These are phyloP conservation scores for Cylloceria caligata DNA, from an alignment of 2,888 invertebrate genomes.

Conservation along the genomic window DNA sequence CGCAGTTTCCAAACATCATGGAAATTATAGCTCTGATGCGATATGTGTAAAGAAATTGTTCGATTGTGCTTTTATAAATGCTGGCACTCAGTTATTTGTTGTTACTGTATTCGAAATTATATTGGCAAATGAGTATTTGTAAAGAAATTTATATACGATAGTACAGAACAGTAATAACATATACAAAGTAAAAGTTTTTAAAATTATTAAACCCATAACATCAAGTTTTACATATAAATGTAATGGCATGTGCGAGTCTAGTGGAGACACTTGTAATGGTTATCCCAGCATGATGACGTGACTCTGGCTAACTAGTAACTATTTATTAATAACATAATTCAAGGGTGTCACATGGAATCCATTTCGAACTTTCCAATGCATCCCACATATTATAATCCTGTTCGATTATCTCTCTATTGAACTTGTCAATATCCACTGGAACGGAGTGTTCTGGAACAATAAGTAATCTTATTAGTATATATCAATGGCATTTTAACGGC, in stretches of 20 bases:
- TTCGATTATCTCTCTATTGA: conserved; percentile 91
- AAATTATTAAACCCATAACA: not conserved
- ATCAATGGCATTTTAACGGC: not conserved
- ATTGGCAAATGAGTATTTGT: too few species aligned
- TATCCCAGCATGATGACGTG: not conserved
- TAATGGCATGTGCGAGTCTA: not conserved
- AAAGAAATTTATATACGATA: too few species aligned
- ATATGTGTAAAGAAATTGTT: too few species aligned
- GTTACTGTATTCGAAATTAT: too few species aligned
- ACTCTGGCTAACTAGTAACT: not conserved
- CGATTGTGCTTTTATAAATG: too few species aligned
- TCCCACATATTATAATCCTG: conserved; percentile 93
- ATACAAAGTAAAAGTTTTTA: not conserved
- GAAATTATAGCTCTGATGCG: too few species aligned
- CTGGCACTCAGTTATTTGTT: too few species aligned
- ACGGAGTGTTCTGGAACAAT: conserved; percentile 89
- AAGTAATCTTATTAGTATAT: conserved; percentile 3
- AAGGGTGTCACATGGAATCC: conserved; percentile 92
- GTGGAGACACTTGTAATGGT: not conserved
- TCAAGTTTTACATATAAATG: not conserved
- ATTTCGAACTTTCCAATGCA: conserved; percentile 92
- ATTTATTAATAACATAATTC: conserved; percentile 86
- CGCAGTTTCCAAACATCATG: too few species aligned
- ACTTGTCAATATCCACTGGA: conserved; percentile 90
- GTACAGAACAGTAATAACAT: not conserved